Evolutionary conservation across 2,113 vertebrate species (phyloP), one percentile per base, ranked within the genome.

Genomic region (Lepisosteus osseus): DNA sequence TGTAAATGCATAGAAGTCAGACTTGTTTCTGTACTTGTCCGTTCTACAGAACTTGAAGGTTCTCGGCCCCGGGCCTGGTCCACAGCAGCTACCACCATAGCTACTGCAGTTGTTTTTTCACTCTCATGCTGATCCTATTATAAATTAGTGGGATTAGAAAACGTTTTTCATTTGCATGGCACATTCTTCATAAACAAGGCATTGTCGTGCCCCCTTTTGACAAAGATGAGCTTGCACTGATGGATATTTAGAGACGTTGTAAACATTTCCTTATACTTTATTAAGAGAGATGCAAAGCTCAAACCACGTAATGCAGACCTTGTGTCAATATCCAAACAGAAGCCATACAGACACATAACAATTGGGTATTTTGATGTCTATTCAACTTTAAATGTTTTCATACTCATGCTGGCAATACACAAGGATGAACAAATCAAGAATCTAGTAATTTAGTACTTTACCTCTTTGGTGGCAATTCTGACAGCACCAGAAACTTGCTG

Each of bases 21-120:
- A 80, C 86, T 86, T 91, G 88, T 92, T 86, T 90, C 92, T 88
- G 77, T 65, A 78, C 86, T 69, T 72, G 85, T 80, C 84, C 90
- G 85, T 80, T 95, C 91, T 88, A 87, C 83, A 84, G 84, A 83
- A 69, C 84, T 77, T 87, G 88, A 79, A 72, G 93, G 90, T 80
- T 90, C 89, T 84, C 92, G 92, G 87, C 90, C 87, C 87, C 94
- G 91, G 84, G 94, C 94, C 87, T 94, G 87, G 81, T 96, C 95
- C 91, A 96, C 94, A 69, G 95, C 95, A 80, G 94, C 91, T 83
- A 97, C 89, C 68, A 95, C 94, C 0, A 92, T 95, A 61, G 93
- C 94, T 80, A 95, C 86, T 78, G 95, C 94, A 84, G 87, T 86
- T 67, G 89, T 93, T 88, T 90, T 95, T 62, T 91, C 92, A 67